A percentile compares a stretch with the other conserved stretches of the same genome.
Conservation (phyloP, 2,113 vertebrate genomes). For the Rhinogobius similis region DNA sequence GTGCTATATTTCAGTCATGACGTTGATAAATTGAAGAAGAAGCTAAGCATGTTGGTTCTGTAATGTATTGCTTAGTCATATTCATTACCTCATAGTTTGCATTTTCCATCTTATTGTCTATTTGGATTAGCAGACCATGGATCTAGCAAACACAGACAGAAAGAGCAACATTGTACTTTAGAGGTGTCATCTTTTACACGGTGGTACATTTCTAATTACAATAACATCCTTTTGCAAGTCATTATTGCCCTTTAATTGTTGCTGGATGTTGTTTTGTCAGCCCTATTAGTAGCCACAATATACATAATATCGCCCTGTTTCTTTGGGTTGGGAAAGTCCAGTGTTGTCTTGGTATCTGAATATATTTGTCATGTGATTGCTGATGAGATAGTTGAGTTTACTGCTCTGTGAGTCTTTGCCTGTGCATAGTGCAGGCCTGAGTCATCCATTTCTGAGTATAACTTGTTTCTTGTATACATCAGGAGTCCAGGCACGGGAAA, state of each 20-base stretch:
- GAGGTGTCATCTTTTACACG: not conserved
- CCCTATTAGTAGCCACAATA: not conserved
- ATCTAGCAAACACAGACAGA: not conserved
- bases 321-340: conserved; percentile 4
- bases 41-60: not conserved
- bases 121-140: not conserved
- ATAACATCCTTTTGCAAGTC: not conserved
- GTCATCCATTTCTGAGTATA: conserved; percentile 34
- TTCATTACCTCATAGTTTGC: not conserved
- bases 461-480: not conserved
- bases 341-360: not conserved
- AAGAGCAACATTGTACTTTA: not conserved
- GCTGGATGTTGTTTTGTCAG: not conserved
- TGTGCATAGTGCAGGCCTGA: conserved; percentile 25
- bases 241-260: not conserved
- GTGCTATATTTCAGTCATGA: not conserved
- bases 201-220: not conserved
- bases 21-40: not conserved
- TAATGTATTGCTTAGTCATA: not conserved
- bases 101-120: not conserved
- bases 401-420: not conserved
- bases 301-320: not conserved
- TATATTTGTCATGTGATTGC: conserved; percentile 28
- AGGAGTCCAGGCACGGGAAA: not conserved
- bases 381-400: not conserved